phyloP scores from a whole-genome alignment of 2,888 invertebrate genomes.

The Aleiodes alternator region DNA sequence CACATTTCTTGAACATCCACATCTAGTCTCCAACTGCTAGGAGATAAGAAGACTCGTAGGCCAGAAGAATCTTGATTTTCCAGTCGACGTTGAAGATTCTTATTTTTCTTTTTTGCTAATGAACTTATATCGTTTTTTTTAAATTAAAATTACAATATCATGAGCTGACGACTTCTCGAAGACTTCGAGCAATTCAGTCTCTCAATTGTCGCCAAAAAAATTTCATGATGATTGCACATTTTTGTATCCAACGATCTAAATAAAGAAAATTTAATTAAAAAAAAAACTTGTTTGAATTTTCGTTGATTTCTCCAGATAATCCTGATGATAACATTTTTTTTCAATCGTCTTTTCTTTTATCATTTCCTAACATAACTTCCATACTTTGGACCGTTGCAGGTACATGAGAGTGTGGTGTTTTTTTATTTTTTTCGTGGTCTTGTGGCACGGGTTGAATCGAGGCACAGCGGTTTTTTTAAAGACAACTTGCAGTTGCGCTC shows the following conservation, averaged over 20 bases:
- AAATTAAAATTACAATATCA: slow-evolving; percentile 45
- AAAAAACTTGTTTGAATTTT: slow-evolving; percentile 36
- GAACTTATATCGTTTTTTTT: slow-evolving; percentile 21
- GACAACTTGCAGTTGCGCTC: slow-evolving; percentile 70
- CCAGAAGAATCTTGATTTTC: background rate
- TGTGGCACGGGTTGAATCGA: slow-evolving; percentile 72
- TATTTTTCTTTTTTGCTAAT: slow-evolving; percentile 33
- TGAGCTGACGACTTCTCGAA: slow-evolving; percentile 46
- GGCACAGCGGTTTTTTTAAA: slow-evolving; percentile 70
- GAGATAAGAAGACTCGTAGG: slow-evolving; percentile 59
- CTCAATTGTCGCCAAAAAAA: slow-evolving; percentile 38
- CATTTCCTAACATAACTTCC: slow-evolving; percentile 69
- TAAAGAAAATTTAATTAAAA: slow-evolving; percentile 44
- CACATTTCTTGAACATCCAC: slow-evolving; percentile 61
- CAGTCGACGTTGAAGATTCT: background rate
- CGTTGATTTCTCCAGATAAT: slow-evolving; percentile 28
- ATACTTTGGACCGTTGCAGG: slow-evolving; percentile 75
- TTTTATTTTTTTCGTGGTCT: slow-evolving; percentile 50
- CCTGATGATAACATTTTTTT: slow-evolving; percentile 30
- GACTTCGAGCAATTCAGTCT: slow-evolving; percentile 24
- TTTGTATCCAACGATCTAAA: slow-evolving; percentile 59
- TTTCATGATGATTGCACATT: slow-evolving; percentile 64
- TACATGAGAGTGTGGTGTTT: slow-evolving; percentile 72
- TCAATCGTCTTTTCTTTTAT: slow-evolving; percentile 40
- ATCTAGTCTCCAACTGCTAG: slow-evolving; percentile 2